phyloP scores from a whole-genome alignment of 2,888 invertebrate species.

The Blastobasis adustella region DNA sequence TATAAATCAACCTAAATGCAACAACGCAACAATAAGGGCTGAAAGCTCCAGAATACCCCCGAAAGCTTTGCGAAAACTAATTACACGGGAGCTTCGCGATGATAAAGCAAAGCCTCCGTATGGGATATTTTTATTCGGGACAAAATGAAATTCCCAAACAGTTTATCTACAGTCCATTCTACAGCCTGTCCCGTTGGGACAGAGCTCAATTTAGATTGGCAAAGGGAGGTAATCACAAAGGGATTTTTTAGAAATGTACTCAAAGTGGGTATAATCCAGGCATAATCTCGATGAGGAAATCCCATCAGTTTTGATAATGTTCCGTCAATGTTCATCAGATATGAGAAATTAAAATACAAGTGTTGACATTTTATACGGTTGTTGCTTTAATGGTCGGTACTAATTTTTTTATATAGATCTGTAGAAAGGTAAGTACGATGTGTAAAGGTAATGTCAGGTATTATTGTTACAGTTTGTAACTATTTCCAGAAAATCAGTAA shows the following conservation, averaged over 20 bases:
- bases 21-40: not conserved
- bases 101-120: conserved; percentile 74
- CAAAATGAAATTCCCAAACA: conserved; percentile 63
- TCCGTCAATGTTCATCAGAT: conserved; percentile 4
- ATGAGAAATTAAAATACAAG: too few species aligned
- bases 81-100: conserved; percentile 67
- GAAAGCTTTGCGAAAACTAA: conserved; percentile 64
- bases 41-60: conserved; percentile 38
- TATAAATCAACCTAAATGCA: not conserved
- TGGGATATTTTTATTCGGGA: conserved; percentile 70
- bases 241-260: conserved; percentile 51
- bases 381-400: too few species aligned
- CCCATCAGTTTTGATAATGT: conserved; percentile 67
- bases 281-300: conserved; percentile 69
- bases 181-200: conserved; percentile 1
- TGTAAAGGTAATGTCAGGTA: too few species aligned
- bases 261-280: conserved; percentile 64
- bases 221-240: conserved; percentile 16
- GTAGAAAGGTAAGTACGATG: too few species aligned
- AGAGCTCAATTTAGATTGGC: conserved; percentile 16
- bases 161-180: conserved; percentile 12
- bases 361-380: too few species aligned
- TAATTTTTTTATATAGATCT: too few species aligned
- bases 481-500: too few species aligned
- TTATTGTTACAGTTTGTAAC: too few species aligned